Evolutionary conservation across 2,797 vertebrate genomes (phyloP), one percentile per base, ranked within the genome.

Genomic region (Paratrypauchen microcephalus): DNA sequence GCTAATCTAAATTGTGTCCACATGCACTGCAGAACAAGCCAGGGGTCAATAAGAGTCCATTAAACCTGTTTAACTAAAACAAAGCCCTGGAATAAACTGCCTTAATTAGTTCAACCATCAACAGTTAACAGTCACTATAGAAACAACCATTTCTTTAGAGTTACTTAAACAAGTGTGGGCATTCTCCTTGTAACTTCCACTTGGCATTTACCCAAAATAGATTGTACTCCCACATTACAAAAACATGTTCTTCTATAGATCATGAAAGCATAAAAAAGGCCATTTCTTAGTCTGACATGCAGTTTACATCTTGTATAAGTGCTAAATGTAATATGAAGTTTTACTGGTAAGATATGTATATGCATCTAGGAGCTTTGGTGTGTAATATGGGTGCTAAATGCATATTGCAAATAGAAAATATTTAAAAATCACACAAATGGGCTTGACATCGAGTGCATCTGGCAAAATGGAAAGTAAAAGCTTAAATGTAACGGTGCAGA

Each of bases 41-140:
- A 83, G 79, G 85, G 77, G 75, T 90, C 83, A 88, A 87, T 80
- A 79, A 60, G 83, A 84, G 83, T 84, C 72, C 65, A 83, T 88
- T 80, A 77, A 65, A 85, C 73, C 65, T 36, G 59, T 86, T 89
- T 79, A 81, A 77, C 71, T 68, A 66, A 79, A 82, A 86, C 75
- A 74, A 66, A 68, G 58, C 48, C 47, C 48, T 24, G 23, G 54
- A 83, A 83, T 68, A 74, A 85, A 89, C 79, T 36, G 70, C 62
- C 74, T 81, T 76, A 66, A 71, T 70, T 36, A 48, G 71, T 75
- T 76, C 69, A 69, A 64, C n/a, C 7, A 39, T 61, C 18, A 18
- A 32, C 2, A 6, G 15, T 58, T 28, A 28, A 6, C 7, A 6
- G 24, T 58, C 16, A 58, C 54, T 56, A 56, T 58, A 58, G 13